These are phyloP conservation scores for Chroicocephalus ridibundus DNA, from an alignment of 2,113 vertebrate species.

Conservation along the genomic window DNA sequence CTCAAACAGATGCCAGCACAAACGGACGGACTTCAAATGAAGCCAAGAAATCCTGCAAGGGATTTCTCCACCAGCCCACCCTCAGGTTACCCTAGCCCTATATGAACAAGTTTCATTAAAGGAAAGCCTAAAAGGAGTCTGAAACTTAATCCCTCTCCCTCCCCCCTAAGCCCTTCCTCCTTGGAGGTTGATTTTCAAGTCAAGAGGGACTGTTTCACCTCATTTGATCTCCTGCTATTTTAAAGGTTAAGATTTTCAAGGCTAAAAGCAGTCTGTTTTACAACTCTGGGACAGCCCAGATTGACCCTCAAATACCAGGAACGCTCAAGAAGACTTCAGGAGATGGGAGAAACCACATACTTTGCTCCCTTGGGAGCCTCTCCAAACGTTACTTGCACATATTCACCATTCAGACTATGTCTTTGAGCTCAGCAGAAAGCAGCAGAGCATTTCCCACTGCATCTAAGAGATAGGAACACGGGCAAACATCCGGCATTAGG, in stretches of 20 bases:
- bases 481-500: fast-evolving
- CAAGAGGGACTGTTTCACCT: not conserved
- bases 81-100: not conserved
- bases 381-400: not conserved
- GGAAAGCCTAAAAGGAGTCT: not conserved
- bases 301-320: not conserved
- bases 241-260: not conserved
- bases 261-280: not conserved
- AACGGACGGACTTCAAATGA: not conserved
- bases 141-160: not conserved
- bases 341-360: not conserved
- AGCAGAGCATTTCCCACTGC: not conserved
- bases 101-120: not conserved
- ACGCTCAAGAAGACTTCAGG: not conserved
- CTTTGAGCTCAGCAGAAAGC: not conserved
- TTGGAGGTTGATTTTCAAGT: not conserved
- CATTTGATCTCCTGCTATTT: not conserved
- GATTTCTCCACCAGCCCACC: not conserved
- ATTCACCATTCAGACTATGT: not conserved
- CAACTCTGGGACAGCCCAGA: not conserved
- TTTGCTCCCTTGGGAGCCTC: not conserved
- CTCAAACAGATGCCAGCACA: not conserved
- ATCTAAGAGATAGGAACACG: not conserved
- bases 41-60: not conserved
- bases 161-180: too few species aligned